Evolutionary conservation across 2,888 invertebrate species (phyloP), one percentile per base, ranked within the genome.

Genomic region (Drosophila barbarae): DNA sequence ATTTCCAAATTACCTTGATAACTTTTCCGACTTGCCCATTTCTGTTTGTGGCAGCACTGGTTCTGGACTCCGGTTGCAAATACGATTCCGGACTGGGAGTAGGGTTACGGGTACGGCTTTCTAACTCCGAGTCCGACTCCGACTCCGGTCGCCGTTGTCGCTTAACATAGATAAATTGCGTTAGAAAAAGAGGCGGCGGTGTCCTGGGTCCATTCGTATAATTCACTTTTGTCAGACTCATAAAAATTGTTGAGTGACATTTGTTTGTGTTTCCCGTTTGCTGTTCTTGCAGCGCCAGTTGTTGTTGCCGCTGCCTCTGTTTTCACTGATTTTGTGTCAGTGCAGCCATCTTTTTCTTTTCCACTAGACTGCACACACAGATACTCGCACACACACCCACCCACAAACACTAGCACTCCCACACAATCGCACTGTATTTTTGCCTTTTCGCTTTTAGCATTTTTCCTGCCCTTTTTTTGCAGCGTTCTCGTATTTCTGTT

Each of bases 141-240:
- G 42, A 23, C 54, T 70, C 53, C 53, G 69, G 72, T 66, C 58
- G 67, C 67, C 57, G 57, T 66, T 70, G 70, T 76, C 46, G 74
- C 65, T 71, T 84, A 85, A 80, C 85, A 71, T 84, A 81, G 84
- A 81, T 81, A 82, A 81, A 81, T 81, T 84, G 81, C 84, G 82
- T 81, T 85, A 85, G 81, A 81, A 85, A 84, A 76, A 81, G 79
- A 81, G 80, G 74, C 81, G 85, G 71, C 77, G 75, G 80, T 72
- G 77, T 82, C 74, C 78, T 47, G 85, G 83, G 79, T 84, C 83
- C 79, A 79, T 84, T 84, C 86, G 77, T 79, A 82, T 82, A 84
- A 82, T 82, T 82, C 82, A 85, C 86, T 85, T 84, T 82, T 85
- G 82, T 85, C 86, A 84, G 83, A 85, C 84, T 82, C 82, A 82